Conservation (phyloP, 2,888 invertebrate genomes). For the Apamea anceps region DNA sequence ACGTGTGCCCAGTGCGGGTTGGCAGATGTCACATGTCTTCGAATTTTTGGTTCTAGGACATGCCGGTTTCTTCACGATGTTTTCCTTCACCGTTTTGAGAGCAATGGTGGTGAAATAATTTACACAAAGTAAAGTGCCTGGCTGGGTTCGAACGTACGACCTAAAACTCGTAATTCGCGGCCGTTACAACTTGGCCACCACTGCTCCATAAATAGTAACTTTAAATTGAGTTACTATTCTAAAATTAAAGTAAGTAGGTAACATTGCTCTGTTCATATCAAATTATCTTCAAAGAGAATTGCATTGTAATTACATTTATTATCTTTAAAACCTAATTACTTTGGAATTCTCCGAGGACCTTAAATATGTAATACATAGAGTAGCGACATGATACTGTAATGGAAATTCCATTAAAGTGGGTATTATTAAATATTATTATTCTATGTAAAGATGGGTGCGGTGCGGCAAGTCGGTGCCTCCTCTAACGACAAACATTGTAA, state of each 20-base stretch:
- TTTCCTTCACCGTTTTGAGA: too few relatives aligned
- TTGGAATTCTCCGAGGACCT: conserved; percentile 33
- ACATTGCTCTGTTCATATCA: neutral
- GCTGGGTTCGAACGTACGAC: too few relatives aligned
- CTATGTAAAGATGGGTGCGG: neutral
- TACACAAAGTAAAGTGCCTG: too few relatives aligned
- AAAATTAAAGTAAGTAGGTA: neutral
- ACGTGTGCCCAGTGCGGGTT: too few relatives aligned
- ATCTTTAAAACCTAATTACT: conserved; percentile 39
- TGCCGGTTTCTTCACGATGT: too few relatives aligned
- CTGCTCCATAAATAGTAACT: neutral
- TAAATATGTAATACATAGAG: conserved; percentile 8
- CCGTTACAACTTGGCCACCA: too few relatives aligned
- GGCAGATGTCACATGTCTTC: too few relatives aligned
- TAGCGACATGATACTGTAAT: conserved; percentile 20
- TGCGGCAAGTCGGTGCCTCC: neutral
- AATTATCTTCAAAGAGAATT: conserved; percentile 43
- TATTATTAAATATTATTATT: conserved; percentile 22
- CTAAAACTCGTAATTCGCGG: too few relatives aligned
- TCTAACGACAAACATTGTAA: neutral
- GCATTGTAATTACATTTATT: conserved; percentile 42
- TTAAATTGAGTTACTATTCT: neutral
- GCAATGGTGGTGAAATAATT: too few relatives aligned
- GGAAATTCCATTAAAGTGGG: neutral
- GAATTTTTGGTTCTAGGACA: too few relatives aligned